Evolutionary conservation across 2,113 vertebrate genomes (phyloP).

Genomic region (Lepisosteus oculatus): DNA sequence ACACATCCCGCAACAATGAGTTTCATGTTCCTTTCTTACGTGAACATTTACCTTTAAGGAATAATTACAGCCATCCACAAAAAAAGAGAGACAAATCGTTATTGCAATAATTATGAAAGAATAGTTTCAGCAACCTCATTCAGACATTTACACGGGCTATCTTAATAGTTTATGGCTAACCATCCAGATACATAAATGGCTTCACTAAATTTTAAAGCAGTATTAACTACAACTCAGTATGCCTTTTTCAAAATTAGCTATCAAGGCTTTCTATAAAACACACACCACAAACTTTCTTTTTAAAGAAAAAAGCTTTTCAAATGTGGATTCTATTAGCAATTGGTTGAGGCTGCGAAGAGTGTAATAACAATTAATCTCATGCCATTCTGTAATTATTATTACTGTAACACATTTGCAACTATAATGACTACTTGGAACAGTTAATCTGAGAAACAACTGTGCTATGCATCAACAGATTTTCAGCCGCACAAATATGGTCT

Average conservation of each 20-base stretch:
- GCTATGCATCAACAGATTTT: background rate
- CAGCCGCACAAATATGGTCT: background rate
- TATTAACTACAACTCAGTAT: too few species aligned
- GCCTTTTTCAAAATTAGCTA: background rate
- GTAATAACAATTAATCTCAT: slow-evolving; percentile 9
- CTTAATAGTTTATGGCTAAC: too few species aligned
- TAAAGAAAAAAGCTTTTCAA: background rate
- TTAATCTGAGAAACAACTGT: background rate
- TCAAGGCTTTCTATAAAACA: slow-evolving; percentile 5
- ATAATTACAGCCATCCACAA: too few species aligned
- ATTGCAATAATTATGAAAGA: too few species aligned
- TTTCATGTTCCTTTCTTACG: too few species aligned
- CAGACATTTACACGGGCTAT: too few species aligned
- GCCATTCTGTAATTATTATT: background rate
- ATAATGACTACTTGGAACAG: background rate
- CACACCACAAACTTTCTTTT: background rate
- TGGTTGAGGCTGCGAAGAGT: background rate
- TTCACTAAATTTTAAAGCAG: too few species aligned
- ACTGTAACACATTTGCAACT: background rate
- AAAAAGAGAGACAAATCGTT: too few species aligned
- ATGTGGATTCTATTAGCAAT: slow-evolving; percentile 6
- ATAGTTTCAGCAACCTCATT: too few species aligned
- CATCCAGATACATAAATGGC: too few species aligned
- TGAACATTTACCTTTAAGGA: too few species aligned
- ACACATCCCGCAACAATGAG: too few species aligned